These are phyloP conservation scores for Pharmacophagus antenor DNA, from an alignment of 2,888 invertebrate genomes.

Conservation along the genomic window DNA sequence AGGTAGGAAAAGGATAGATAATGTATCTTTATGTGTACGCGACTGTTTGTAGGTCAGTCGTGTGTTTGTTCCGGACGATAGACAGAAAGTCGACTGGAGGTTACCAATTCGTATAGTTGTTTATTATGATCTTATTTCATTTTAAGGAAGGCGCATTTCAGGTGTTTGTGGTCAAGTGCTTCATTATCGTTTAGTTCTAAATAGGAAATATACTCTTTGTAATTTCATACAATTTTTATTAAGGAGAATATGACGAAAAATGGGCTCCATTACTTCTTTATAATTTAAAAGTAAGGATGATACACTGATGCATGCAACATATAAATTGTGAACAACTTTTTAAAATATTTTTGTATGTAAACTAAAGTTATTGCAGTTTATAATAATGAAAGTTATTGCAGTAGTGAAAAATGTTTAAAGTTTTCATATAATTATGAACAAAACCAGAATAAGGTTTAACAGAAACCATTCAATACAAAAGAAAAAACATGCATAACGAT, in stretches of 20 bases:
- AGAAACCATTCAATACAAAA: no score
- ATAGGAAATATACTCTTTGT: neutral
- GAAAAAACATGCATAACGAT: no score
- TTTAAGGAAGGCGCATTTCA: conserved; percentile 10
- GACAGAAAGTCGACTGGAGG: conserved; percentile 80
- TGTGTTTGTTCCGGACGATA: conserved; percentile 78
- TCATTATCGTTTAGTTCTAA: neutral
- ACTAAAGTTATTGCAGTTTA: no score
- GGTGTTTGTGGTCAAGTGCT: neutral
- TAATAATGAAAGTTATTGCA: no score
- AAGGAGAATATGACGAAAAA: neutral
- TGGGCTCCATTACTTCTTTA: no score
- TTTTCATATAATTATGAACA: no score
- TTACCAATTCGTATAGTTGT: conserved; percentile 64
- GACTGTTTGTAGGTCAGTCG: conserved; percentile 79
- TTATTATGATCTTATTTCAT: conserved; percentile 36
- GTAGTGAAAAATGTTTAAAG: no score
- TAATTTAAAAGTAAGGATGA: no score
- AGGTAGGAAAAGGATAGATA: conserved; percentile 62
- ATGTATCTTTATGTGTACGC: conserved; percentile 67
- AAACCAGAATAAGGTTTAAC: no score
- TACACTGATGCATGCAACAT: no score
- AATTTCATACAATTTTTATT: neutral
- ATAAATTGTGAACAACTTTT: no score
- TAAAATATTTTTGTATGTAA: no score